Evolutionary conservation across 2,797 vertebrate species (phyloP).

Genomic region (Gadopsis marmoratus): DNA sequence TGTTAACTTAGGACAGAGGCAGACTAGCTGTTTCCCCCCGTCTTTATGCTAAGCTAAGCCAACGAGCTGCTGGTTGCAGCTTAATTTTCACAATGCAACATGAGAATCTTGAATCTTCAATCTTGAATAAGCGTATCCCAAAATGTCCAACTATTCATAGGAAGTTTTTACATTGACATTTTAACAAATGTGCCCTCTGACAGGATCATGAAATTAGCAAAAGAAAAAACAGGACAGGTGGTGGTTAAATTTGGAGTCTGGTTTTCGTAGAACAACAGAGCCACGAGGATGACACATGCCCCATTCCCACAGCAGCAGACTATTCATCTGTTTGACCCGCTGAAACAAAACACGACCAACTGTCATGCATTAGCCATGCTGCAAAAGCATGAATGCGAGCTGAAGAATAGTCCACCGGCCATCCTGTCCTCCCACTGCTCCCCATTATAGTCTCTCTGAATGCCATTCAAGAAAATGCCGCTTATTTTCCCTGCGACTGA

Average conservation of each 20-base stretch:
- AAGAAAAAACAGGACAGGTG: not conserved
- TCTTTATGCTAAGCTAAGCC: too few relatives aligned
- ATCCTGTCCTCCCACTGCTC: constrained; percentile 2
- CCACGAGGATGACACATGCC: not conserved
- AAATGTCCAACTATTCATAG: not conserved
- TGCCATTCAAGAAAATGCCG: constrained; percentile 39
- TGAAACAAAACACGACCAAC: constrained; percentile 20
- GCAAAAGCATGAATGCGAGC: constrained; percentile 23
- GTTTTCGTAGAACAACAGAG: not conserved
- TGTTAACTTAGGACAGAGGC: not conserved
- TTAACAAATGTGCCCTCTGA: not conserved
- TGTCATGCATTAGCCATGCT: constrained; percentile 15
- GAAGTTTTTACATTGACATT: not conserved
- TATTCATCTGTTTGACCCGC: constrained; percentile 22
- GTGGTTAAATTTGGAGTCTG: not conserved
- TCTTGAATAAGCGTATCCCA: not conserved
- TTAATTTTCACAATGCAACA: too few relatives aligned
- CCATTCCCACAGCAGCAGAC: not conserved
- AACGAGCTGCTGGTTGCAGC: too few relatives aligned
- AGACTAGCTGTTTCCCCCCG: not conserved
- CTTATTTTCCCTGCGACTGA: constrained; percentile 31
- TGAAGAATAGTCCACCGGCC: constrained; percentile 13
- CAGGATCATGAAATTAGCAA: too few relatives aligned
- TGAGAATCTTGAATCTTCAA: too few relatives aligned
- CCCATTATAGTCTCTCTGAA: constrained; percentile 49